A percentile compares a stretch with the other conserved stretches of the same genome.
phyloP scores from a whole-genome alignment of 92 coral and sea anemone genomes.

The Porites lobata region DNA sequence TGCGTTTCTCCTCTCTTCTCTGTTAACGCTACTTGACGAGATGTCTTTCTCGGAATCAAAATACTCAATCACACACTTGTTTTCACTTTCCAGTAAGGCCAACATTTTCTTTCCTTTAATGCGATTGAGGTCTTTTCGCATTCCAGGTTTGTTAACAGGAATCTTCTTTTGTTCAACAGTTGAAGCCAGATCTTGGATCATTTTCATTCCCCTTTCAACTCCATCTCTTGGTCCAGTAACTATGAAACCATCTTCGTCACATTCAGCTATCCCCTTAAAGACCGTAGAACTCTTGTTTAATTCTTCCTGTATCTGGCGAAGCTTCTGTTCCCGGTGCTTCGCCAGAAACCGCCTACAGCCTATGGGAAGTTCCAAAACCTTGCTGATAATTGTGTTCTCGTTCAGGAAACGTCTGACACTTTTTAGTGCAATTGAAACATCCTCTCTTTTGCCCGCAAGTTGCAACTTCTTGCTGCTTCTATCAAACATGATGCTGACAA shows the following conservation, averaged over 20 bases:
- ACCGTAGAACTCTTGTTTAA: constrained; percentile 43
- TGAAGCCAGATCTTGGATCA: constrained; percentile 35
- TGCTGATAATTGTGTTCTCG: constrained; percentile 73
- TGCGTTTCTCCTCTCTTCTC: background rate
- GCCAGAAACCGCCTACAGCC: constrained; percentile 66
- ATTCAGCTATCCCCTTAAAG: constrained; percentile 28
- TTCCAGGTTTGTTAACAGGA: constrained; percentile 74
- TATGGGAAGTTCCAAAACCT: constrained; percentile 24
- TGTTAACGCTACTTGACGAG: background rate
- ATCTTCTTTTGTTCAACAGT: constrained; percentile 20
- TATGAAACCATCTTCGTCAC: constrained; percentile 31
- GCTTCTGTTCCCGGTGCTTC: constrained; percentile 38
- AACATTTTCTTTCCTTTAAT: constrained; percentile 38
- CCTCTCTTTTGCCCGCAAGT: constrained; percentile 66
- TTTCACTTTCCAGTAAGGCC: constrained; percentile 29
- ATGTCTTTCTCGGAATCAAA: background rate
- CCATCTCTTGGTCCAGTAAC: constrained; percentile 81
- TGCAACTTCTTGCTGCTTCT: constrained; percentile 44
- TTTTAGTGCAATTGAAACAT: constrained; percentile 37
- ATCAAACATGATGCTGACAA: constrained; percentile 31
- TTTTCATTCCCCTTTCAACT: constrained; percentile 26
- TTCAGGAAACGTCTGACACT: constrained; percentile 58
- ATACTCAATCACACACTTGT: constrained; percentile 58
- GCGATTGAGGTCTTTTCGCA: constrained; percentile 58
- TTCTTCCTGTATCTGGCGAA: constrained; percentile 44